Conservation (phyloP, 2,888 invertebrate species). For the Cosmopolites sordidus region DNA sequence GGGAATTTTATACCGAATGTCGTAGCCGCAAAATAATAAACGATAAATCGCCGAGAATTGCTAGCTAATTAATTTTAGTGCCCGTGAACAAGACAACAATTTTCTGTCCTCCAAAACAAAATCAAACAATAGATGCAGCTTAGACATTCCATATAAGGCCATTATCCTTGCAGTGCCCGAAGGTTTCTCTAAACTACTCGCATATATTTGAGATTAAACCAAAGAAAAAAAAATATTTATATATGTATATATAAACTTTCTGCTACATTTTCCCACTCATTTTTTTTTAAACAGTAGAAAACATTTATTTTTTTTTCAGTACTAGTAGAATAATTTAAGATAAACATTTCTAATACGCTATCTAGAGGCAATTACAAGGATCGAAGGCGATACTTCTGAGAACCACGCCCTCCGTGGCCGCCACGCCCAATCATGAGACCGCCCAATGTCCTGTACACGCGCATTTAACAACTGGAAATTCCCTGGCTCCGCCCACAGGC, state of each 20-base stretch:
- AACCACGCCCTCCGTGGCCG: conserved; percentile 9
- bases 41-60: neutral
- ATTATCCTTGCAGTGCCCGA: conserved; percentile 8
- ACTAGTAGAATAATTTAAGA: conserved; percentile 1
- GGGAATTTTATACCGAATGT: conserved; percentile 17
- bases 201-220: neutral
- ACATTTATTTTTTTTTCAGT: conserved; percentile 2
- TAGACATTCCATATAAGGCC: conserved; percentile 9
- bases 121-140: neutral
- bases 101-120: neutral
- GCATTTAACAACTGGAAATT: conserved; percentile 20
- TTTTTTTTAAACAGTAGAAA: neutral
- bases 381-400: conserved; percentile 7
- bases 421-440: conserved; percentile 4
- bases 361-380: conserved; percentile 13
- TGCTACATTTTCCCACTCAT: neutral
- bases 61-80: conserved; percentile 1
- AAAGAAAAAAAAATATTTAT: neutral
- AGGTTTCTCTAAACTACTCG: neutral
- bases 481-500: conserved; percentile 7
- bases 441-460: conserved; percentile 21
- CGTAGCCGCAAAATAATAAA: conserved; percentile 1
- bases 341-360: conserved; percentile 1
- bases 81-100: neutral
- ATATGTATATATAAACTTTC: too few species aligned